These are phyloP conservation scores for Dynastes hyllus DNA, from an alignment of 2,888 invertebrate species.

Conservation along the genomic window DNA sequence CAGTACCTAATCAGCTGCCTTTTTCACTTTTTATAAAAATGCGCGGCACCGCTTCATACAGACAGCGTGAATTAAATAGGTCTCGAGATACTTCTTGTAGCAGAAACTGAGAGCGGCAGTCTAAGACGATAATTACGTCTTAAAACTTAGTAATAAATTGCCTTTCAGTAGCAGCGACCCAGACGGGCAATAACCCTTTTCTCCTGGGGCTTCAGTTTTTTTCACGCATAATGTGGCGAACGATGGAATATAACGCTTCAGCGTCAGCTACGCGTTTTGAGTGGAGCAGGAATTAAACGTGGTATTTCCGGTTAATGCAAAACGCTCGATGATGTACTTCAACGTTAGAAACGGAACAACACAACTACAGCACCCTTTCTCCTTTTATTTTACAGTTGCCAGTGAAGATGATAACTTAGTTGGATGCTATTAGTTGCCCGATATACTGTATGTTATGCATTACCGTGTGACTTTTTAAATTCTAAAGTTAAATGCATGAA, in stretches of 20 bases:
- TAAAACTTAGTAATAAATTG: slow-evolving; percentile 52
- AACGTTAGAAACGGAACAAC: neutral
- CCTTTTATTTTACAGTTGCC: too few species aligned
- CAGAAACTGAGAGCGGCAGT: slow-evolving; percentile 20
- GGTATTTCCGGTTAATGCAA: too few species aligned
- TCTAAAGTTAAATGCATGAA: too few species aligned
- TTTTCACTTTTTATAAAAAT: too few species aligned
- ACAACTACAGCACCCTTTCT: neutral
- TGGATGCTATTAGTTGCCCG: too few species aligned
- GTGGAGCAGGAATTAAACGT: neutral
- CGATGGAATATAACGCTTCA: neutral
- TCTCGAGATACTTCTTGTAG: slow-evolving; percentile 35
- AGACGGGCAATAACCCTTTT: slow-evolving; percentile 34
- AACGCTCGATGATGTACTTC: too few species aligned
- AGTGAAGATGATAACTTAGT: too few species aligned
- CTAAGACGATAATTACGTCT: slow-evolving; percentile 51
- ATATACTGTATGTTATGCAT: too few species aligned
- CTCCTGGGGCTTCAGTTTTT: slow-evolving; percentile 32
- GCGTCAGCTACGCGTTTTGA: neutral
- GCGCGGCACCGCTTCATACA: neutral
- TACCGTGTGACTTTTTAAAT: too few species aligned
- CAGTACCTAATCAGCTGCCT: too few species aligned
- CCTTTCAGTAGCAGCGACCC: slow-evolving; percentile 50
- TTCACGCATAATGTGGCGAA: slow-evolving; percentile 1
- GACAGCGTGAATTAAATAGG: slow-evolving; percentile 45